Conservation (phyloP, 2,797 vertebrate genomes). For the Eulemur albifrons region DNA sequence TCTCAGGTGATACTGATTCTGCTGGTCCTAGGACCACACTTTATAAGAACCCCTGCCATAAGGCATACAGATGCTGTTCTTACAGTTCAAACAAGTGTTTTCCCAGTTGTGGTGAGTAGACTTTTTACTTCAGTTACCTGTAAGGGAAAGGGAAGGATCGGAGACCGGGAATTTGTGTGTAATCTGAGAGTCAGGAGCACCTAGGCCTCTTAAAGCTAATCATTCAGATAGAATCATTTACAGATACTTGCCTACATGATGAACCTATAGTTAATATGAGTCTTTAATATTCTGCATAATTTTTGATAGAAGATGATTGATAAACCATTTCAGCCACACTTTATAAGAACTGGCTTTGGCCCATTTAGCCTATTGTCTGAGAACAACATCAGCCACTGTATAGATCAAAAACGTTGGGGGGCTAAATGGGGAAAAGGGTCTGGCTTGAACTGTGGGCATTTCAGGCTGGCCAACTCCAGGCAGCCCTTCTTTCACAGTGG, state of each 20-base stretch:
- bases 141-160: neutral
- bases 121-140: neutral
- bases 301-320: neutral
- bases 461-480: neutral
- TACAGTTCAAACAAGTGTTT: neutral
- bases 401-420: neutral
- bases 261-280: neutral
- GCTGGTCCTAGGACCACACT: neutral
- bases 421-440: accelerated
- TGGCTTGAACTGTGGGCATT: neutral
- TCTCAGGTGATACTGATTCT: neutral
- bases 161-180: neutral
- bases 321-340: neutral
- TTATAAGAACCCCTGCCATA: neutral
- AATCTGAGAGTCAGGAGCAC: neutral
- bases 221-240: neutral
- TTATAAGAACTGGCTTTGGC: no score
- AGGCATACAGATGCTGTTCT: neutral
- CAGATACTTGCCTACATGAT: neutral
- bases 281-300: neutral
- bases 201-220: neutral
- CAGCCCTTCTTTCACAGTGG: neutral
- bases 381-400: neutral
- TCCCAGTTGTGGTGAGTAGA: neutral
- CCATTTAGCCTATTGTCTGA: no score